A percentile compares a stretch with the other conserved stretches of the same genome.
Conservation (phyloP, 2,888 invertebrate genomes). For the Heliconius cydno region DNA sequence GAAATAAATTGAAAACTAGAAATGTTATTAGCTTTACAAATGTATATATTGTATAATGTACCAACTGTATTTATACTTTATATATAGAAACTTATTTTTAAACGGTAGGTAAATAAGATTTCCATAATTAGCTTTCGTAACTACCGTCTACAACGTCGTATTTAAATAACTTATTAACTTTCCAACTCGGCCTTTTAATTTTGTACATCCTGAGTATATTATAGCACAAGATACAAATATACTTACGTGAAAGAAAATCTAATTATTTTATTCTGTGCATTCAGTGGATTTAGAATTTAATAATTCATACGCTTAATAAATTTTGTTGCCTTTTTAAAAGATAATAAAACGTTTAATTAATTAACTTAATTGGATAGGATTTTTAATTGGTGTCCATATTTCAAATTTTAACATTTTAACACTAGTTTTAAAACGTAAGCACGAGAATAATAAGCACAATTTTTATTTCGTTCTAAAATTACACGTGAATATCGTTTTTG, state of each 20-base stretch:
- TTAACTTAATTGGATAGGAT: conserved; percentile 3
- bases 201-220: conserved; percentile 38
- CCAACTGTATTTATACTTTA: too few relatives aligned
- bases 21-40: too few relatives aligned
- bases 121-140: conserved; percentile 25
- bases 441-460: background rate
- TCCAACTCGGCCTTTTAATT: conserved; percentile 39
- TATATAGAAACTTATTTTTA: background rate
- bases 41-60: too few relatives aligned
- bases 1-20: too few relatives aligned
- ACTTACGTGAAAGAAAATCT: conserved; percentile 6
- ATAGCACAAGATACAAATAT: conserved; percentile 6
- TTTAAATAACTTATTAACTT: conserved; percentile 43
- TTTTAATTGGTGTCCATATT: background rate
- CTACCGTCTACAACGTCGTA: conserved; percentile 36
- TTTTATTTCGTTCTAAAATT: background rate
- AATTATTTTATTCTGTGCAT: background rate
- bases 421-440: background rate
- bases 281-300: background rate
- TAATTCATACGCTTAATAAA: background rate
- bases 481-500: background rate
- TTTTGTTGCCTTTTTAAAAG: background rate
- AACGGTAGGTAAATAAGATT: background rate
- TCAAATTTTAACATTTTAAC: background rate
- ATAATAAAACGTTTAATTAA: conserved; percentile 14